These are phyloP conservation scores for Bilobella aurantiaca DNA, from an alignment of 1,140 invertebrate genomes.

Conservation along the genomic window DNA sequence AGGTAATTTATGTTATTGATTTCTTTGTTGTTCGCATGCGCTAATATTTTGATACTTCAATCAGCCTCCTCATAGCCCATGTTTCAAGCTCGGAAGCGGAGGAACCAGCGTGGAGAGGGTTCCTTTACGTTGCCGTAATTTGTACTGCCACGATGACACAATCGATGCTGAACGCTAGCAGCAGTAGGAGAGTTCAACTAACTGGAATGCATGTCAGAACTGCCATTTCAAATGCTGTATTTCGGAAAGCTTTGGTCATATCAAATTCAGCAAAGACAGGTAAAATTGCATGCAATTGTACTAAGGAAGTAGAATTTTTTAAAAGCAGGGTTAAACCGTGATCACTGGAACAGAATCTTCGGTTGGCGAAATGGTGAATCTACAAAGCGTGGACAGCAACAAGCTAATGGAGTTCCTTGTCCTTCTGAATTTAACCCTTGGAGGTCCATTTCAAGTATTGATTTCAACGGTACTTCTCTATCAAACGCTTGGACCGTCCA, in stretches of 20 bases:
- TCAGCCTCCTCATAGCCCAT: background rate
- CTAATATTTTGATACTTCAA: background rate
- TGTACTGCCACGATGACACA: conserved; percentile 71
- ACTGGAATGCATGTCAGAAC: conserved; percentile 85
- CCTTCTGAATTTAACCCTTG: conserved; percentile 51
- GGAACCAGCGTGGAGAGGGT: conserved; percentile 61
- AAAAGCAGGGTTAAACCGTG: background rate
- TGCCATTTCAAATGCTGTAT: conserved; percentile 83
- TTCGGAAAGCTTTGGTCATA: conserved; percentile 66
- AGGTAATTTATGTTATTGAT: conserved; percentile 29
- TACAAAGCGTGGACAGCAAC: conserved; percentile 49
- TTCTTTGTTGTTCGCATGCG: conserved; percentile 50
- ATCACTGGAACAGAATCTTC: conserved; percentile 38
- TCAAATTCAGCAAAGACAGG: conserved; percentile 64
- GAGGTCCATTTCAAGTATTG: conserved; percentile 51
- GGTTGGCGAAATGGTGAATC: conserved; percentile 47
- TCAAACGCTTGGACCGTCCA: conserved; percentile 53
- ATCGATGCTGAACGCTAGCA: conserved; percentile 75
- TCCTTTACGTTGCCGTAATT: conserved; percentile 63
- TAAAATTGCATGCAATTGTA: too few species aligned
- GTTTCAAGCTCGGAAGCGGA: background rate
- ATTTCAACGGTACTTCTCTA: conserved; percentile 48
- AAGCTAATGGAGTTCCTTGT: conserved; percentile 42
- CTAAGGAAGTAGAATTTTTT: too few species aligned
- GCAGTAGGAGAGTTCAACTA: conserved; percentile 80